Evolutionary conservation across 1,140 invertebrate genomes (phyloP).

Genomic region (Diachasma alloeum): DNA sequence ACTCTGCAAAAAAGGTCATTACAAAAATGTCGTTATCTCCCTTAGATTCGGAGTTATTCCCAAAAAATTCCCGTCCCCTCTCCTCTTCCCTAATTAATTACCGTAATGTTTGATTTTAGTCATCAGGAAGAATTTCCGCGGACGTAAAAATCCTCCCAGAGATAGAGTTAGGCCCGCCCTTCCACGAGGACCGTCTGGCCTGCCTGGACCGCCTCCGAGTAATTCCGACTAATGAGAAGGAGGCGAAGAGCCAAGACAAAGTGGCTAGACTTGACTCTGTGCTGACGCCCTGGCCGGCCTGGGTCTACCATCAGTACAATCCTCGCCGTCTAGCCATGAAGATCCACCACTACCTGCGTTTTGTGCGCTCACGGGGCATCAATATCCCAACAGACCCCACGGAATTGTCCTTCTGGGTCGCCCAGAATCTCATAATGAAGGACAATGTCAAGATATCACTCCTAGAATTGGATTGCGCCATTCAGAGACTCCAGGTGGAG

Average conservation of each 20-base stretch:
- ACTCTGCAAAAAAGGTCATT: no score
- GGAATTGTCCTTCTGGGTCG: conserved; percentile 82
- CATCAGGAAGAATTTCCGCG: conserved; percentile 50
- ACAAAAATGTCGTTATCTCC: no score
- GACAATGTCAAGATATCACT: conserved; percentile 70
- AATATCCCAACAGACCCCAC: conserved; percentile 71
- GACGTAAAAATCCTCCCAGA: conserved; percentile 76
- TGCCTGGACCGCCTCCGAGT: conserved; percentile 60
- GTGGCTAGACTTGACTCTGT: conserved; percentile 61
- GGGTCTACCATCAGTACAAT: conserved; percentile 78
- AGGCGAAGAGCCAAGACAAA: conserved; percentile 45
- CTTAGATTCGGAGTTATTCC: no score
- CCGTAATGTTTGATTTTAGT: conserved; percentile 8
- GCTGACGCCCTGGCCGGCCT: conserved; percentile 68
- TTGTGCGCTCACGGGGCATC: conserved; percentile 42
- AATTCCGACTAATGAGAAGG: conserved; percentile 37
- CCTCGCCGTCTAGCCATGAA: conserved; percentile 65
- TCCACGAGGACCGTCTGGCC: conserved; percentile 61
- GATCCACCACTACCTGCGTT: conserved; percentile 57
- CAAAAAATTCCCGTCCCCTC: no score
- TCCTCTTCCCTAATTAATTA: neutral
- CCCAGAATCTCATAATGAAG: conserved; percentile 75
- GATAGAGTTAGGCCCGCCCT: conserved; percentile 63
- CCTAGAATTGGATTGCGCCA: conserved; percentile 72
- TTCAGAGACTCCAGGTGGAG: conserved; percentile 74